Percentiles rank a stretch among this genome's conserved stretches.
Conservation (phyloP, 2,797 vertebrate genomes). For the Eupleurogrammus muticus region DNA sequence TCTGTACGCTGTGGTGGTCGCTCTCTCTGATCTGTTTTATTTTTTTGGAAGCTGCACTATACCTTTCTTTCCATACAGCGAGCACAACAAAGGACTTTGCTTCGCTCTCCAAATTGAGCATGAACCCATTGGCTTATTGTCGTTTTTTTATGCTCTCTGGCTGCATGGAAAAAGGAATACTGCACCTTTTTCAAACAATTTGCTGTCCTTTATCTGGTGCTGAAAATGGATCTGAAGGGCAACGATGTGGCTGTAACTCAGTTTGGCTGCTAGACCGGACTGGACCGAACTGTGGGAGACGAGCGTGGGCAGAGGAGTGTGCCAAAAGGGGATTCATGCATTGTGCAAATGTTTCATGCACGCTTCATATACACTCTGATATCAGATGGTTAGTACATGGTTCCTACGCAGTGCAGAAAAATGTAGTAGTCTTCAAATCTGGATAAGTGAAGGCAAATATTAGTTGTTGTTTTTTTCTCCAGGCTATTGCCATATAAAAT, state of each 20-base stretch:
- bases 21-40: conserved; percentile 67
- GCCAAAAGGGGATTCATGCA: conserved; percentile 17
- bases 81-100: conserved; percentile 55
- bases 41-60: conserved; percentile 82
- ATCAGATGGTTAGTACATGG: neutral
- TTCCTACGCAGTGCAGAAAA: too few relatives aligned
- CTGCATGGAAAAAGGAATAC: conserved; percentile 74
- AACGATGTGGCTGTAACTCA: conserved; percentile 42
- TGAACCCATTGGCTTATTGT: conserved; percentile 44
- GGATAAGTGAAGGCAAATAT: too few relatives aligned
- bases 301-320: conserved; percentile 37
- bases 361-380: neutral
- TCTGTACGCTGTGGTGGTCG: conserved; percentile 79
- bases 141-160: conserved; percentile 60
- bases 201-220: conserved; percentile 66
- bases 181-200: conserved; percentile 79
- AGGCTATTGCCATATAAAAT: too few relatives aligned
- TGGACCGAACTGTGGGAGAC: conserved; percentile 61
- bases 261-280: conserved; percentile 60
- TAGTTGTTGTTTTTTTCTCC: too few relatives aligned
- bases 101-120: conserved; percentile 37
- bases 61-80: conserved; percentile 58
- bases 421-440: too few relatives aligned
- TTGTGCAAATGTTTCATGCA: conserved; percentile 14
- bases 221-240: conserved; percentile 55